phyloP scores from a whole-genome alignment of 2,797 vertebrate genomes.

The Sphaeramia orbicularis region DNA sequence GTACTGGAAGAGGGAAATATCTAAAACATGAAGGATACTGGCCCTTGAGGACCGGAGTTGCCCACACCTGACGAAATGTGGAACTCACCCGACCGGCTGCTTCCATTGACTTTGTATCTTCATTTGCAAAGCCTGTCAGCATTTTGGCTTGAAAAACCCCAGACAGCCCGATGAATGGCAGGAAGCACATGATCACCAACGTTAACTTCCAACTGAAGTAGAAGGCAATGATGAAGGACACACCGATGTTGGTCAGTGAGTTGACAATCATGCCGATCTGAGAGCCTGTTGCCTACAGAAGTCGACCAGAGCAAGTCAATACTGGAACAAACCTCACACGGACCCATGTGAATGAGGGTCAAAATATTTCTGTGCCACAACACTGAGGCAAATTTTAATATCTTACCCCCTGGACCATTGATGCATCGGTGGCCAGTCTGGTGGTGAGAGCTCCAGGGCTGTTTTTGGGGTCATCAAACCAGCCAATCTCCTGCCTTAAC shows the following conservation, averaged over 20 bases:
- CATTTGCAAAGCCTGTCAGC: slow-evolving; percentile 86
- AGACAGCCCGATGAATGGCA: slow-evolving; percentile 84
- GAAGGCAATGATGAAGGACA: slow-evolving; percentile 86
- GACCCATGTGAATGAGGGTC: no score
- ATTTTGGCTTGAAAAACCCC: slow-evolving; percentile 85
- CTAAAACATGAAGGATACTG: no score
- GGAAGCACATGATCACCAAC: slow-evolving; percentile 84
- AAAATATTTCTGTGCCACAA: no score
- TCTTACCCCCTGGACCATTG: slow-evolving; percentile 87
- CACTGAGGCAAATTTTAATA: background rate
- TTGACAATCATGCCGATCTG: slow-evolving; percentile 88
- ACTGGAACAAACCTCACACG: no score
- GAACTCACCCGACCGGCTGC: slow-evolving; percentile 80
- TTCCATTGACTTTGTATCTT: slow-evolving; percentile 86
- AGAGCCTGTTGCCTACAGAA: slow-evolving; percentile 84
- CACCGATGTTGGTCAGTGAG: slow-evolving; percentile 85
- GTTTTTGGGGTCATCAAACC: slow-evolving; percentile 86
- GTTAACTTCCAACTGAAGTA: slow-evolving; percentile 89
- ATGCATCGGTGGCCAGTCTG: slow-evolving; percentile 86
- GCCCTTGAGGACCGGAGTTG: no score
- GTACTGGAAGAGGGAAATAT: no score
- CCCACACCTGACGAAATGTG: background rate
- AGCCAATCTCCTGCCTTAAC: slow-evolving; percentile 85
- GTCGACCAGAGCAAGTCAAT: slow-evolving; percentile 1
- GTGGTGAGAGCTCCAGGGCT: slow-evolving; percentile 86